These are phyloP conservation scores for Drosophila persimilis DNA, from an alignment of 1,140 invertebrate genomes.

Conservation along the genomic window DNA sequence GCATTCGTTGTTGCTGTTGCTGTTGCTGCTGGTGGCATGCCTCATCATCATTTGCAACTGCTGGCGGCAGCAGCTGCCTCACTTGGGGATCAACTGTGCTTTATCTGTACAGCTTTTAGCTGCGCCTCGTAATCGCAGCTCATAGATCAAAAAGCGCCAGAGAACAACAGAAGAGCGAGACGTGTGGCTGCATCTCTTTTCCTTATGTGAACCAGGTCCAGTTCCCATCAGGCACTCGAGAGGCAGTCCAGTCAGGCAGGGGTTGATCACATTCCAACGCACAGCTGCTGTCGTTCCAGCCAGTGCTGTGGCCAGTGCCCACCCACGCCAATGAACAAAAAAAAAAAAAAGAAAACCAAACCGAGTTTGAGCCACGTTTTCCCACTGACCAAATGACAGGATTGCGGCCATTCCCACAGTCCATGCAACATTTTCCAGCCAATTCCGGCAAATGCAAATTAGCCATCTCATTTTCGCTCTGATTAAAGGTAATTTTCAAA, in stretches of 20 bases:
- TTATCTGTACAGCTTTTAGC: conserved; percentile 72
- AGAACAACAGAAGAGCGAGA: conserved; percentile 15
- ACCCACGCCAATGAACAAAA: conserved; percentile 52
- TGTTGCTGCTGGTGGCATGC: conserved; percentile 34
- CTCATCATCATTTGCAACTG: conserved; percentile 78
- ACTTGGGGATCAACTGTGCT: conserved; percentile 49
- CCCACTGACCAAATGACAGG: conserved; percentile 29
- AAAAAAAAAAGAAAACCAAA: conserved; percentile 17
- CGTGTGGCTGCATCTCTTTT: conserved; percentile 25
- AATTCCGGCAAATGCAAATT: conserved; percentile 59
- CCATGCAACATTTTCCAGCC: conserved; percentile 18
- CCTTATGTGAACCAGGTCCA: conserved; percentile 68
- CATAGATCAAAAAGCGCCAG: conserved; percentile 47
- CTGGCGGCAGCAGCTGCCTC: conserved; percentile 62
- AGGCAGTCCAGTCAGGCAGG: conserved; percentile 7
- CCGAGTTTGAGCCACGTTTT: conserved; percentile 9
- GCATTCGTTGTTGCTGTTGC: conserved; percentile 21
- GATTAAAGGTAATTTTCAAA: conserved; percentile 81
- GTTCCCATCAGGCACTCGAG: conserved; percentile 50
- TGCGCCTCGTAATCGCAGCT: conserved; percentile 59
- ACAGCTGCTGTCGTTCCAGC: conserved; percentile 40
- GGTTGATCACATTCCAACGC: conserved; percentile 53
- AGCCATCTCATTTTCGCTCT: conserved; percentile 76
- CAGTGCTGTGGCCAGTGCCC: conserved; percentile 17
- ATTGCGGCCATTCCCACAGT: conserved; percentile 52